phyloP scores from a whole-genome alignment of 2,888 invertebrate species.

The Fragum whitleyi region DNA sequence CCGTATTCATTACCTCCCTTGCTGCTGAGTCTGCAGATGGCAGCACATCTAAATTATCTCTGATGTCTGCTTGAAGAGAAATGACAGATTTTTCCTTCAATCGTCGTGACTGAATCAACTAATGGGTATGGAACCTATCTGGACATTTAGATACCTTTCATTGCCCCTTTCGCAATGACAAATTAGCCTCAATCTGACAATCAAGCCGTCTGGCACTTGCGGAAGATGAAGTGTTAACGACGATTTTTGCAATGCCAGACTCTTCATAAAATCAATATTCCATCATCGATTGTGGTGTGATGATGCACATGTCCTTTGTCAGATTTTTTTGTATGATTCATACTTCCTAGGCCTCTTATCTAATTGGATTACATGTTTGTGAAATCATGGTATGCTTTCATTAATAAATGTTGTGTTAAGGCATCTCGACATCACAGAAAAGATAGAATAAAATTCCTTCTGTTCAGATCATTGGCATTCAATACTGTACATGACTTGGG shows the following conservation, averaged over 20 bases:
- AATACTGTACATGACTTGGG: too few species aligned
- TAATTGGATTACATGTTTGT: neutral
- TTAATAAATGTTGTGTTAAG: too few species aligned
- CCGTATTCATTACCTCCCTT: slow-evolving; percentile 38
- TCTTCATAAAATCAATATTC: slow-evolving; percentile 13
- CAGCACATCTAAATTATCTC: slow-evolving; percentile 58
- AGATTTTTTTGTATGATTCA: slow-evolving; percentile 15
- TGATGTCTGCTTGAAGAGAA: slow-evolving; percentile 56
- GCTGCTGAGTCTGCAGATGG: slow-evolving; percentile 64
- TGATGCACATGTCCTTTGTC: slow-evolving; percentile 26
- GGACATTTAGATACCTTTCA: neutral
- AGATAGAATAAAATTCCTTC: too few species aligned
- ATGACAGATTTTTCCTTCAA: slow-evolving; percentile 43
- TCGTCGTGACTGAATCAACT: neutral
- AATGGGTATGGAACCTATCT: slow-evolving; percentile 31
- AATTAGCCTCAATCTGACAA: neutral
- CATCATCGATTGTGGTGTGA: slow-evolving; percentile 14
- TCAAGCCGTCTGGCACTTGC: neutral
- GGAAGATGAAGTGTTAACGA: neutral
- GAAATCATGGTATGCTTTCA: neutral
- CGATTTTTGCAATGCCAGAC: slow-evolving; percentile 16
- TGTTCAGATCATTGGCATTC: too few species aligned
- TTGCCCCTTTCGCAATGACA: neutral
- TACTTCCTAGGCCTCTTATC: neutral
- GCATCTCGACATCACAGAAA: too few species aligned